These are phyloP conservation scores for Iselma pallidipennis DNA, from an alignment of 2,888 invertebrate genomes.

Conservation along the genomic window DNA sequence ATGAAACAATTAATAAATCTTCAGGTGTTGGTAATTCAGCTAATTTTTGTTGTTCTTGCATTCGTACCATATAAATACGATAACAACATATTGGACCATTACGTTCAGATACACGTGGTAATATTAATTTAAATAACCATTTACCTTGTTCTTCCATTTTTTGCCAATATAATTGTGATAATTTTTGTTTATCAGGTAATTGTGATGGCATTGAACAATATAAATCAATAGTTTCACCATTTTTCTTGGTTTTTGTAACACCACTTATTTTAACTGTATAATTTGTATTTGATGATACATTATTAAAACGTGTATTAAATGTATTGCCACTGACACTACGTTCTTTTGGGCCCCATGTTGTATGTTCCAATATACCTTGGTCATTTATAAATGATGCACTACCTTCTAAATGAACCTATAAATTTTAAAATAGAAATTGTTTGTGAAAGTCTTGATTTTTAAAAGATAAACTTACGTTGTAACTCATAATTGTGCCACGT, in stretches of 20 bases:
- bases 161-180: slow-evolving; percentile 65
- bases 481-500: slow-evolving; percentile 79
- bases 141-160: slow-evolving; percentile 67
- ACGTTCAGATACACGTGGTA: slow-evolving; percentile 79
- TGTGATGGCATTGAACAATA: slow-evolving; percentile 74
- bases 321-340: slow-evolving; percentile 61
- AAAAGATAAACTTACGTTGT: slow-evolving; percentile 62
- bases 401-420: slow-evolving; percentile 59
- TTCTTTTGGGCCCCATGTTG: slow-evolving; percentile 64
- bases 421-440: slow-evolving; percentile 9
- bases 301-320: slow-evolving; percentile 64
- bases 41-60: slow-evolving; percentile 65
- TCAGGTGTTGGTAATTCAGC: slow-evolving; percentile 71
- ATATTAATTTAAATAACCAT: slow-evolving; percentile 73
- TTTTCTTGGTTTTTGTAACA: slow-evolving; percentile 74
- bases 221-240: slow-evolving; percentile 67
- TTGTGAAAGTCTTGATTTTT: neutral
- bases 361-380: slow-evolving; percentile 57
- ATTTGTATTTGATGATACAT: slow-evolving; percentile 80
- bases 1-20: slow-evolving; percentile 71
- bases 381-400: slow-evolving; percentile 61
- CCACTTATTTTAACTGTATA: slow-evolving; percentile 79
- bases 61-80: slow-evolving; percentile 76
- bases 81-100: slow-evolving; percentile 90
- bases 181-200: slow-evolving; percentile 67